Base-by-base conservation (phyloP, 2,113 vertebrate genomes). In the Bos indicus region DNA sequence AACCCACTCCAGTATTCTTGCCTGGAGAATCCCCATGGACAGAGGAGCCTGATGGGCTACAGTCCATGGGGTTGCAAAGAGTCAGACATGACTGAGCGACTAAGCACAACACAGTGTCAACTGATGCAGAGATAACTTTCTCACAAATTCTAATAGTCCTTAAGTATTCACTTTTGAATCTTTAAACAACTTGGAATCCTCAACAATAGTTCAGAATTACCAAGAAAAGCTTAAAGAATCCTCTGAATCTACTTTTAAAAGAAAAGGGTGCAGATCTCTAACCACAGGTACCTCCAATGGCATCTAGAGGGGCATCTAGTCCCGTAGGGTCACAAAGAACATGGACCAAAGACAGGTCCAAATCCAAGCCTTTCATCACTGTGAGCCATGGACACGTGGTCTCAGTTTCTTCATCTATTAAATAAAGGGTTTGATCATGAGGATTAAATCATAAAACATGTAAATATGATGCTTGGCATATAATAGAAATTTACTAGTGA, bases 101-200 rank as follows among this genome's bases (percentile, higher is more conserved):
- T 40, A 40, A 74, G 67, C 36, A 40, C 10, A 74, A 23, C 67
- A 12, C 10, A 40, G 36, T 74, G 67, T 78, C 26, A 80, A n/a
- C 3, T 51, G 30, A 40, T 46, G 7, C 11, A 43, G 48, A 85
- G 26, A 4, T 16, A 74, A 51, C 30, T 46, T 78, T 26, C 40
- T 86, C 19, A 85, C 7, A 88, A 36, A 48, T 94, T 64, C 85
- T 80, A 7, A 19, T 16, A 52, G 40, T 23, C 25, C 12, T 59
- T 57, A 81, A n/a, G 3, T 87, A n/a, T 40, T 92, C 17, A 88
- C 21, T 74, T 96, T 86, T 83, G 43, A 80, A 51, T 36, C 30
- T 82, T 96, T 77, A 71, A 64, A 60, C 12, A 78, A 93, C 40
- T 93, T 84, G 54, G 54, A 96, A 91, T 84, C 81, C 67, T 92